phyloP scores from a whole-genome alignment of 2,797 vertebrate genomes.

The Petrocephalus sullivani region DNA sequence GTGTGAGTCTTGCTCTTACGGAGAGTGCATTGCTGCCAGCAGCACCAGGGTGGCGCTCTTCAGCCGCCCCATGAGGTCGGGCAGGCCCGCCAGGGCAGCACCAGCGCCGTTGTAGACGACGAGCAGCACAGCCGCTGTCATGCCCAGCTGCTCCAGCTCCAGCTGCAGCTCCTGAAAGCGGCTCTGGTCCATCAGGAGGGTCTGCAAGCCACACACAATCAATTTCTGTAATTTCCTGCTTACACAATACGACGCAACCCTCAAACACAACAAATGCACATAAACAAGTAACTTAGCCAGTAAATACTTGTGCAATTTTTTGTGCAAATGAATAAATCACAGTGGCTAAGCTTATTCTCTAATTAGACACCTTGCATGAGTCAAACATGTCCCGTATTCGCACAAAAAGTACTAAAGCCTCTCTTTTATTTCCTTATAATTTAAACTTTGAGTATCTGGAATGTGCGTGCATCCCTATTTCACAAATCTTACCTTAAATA shows the following conservation, averaged over 20 bases:
- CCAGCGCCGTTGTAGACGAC: constrained; percentile 77
- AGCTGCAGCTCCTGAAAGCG: constrained; percentile 87
- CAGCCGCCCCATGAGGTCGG: constrained; percentile 73
- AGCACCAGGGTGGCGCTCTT: constrained; percentile 74
- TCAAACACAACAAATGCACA: not conserved
- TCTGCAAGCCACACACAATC: constrained; percentile 54
- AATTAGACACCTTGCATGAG: not conserved
- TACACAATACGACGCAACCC: not conserved
- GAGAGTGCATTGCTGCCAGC: constrained; percentile 70
- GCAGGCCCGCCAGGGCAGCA: constrained; percentile 66
- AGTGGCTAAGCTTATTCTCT: not conserved
- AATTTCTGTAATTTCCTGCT: constrained; percentile 15
- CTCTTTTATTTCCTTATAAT: not conserved
- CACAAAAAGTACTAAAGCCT: not conserved
- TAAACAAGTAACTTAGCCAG: not conserved
- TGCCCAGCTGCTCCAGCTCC: constrained; percentile 67
- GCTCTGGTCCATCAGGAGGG: constrained; percentile 83
- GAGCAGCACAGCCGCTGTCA: constrained; percentile 76
- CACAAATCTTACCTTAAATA: not conserved
- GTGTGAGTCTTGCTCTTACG: constrained; percentile 60
- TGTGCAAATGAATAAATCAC: not conserved
- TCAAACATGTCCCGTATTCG: not conserved
- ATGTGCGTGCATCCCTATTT: not conserved
- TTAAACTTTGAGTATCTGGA: not conserved
- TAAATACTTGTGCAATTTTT: not conserved